A percentile compares a stretch with the other conserved stretches of the same genome.
Conservation (phyloP, 2,113 vertebrate genomes). For the Alectura lathami region DNA sequence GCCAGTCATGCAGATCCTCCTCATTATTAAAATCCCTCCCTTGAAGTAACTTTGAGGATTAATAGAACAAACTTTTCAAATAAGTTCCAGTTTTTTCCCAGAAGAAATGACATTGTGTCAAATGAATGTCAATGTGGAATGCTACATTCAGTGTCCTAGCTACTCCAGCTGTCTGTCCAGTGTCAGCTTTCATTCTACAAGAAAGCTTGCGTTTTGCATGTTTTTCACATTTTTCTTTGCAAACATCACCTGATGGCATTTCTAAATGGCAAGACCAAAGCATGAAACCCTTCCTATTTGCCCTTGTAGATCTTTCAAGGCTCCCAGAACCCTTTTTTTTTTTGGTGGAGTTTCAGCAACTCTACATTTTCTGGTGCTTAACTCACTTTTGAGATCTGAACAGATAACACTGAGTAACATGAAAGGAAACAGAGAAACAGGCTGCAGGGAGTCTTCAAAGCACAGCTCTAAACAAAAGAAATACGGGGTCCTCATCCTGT, state of each 20-base stretch:
- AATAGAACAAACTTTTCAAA: not conserved
- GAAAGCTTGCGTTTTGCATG: not conserved
- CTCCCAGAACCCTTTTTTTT: not conserved
- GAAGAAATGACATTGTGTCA: not conserved
- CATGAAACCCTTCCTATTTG: not conserved
- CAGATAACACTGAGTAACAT: constrained; percentile 29
- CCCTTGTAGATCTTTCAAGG: not conserved
- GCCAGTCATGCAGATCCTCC: not conserved
- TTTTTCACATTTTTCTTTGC: not conserved
- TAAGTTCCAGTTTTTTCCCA: not conserved
- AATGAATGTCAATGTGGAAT: not conserved
- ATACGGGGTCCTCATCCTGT: constrained; percentile 23
- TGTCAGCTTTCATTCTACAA: not conserved
- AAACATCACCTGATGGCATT: not conserved
- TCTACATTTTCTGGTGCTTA: constrained; percentile 38
- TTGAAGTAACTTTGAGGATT: not conserved
- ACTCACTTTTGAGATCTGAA: constrained; percentile 39
- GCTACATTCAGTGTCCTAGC: not conserved
- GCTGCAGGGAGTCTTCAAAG: constrained; percentile 26
- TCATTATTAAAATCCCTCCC: not conserved
- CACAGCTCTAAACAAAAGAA: constrained; percentile 37
- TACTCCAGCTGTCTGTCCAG: not conserved
- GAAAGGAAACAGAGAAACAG: constrained; percentile 18
- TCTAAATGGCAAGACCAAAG: not conserved
- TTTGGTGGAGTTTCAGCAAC: not conserved